Percentiles rank a stretch among this genome's conserved stretches.
Evolutionary conservation across 2,797 vertebrate species (phyloP).

Genomic region (Malurus splendens): DNA sequence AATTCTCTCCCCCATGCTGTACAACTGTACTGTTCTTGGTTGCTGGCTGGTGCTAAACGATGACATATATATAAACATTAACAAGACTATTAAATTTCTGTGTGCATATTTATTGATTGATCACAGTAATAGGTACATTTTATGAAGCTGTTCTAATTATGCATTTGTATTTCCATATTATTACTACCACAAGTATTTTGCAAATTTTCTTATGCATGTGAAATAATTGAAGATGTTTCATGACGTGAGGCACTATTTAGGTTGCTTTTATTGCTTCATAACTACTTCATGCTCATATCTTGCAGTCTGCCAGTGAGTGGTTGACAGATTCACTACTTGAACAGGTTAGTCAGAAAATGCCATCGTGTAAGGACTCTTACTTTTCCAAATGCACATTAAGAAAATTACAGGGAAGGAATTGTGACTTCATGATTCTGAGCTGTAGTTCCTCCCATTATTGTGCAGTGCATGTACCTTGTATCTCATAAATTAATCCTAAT

Average conservation of each 20-base stretch:
- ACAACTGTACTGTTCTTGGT: background rate
- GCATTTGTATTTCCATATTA: background rate
- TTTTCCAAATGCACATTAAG: background rate
- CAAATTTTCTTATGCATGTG: background rate
- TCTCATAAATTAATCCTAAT: background rate
- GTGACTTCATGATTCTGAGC: background rate
- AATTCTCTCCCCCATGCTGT: background rate
- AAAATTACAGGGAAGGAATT: background rate
- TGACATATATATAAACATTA: background rate
- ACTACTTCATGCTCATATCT: background rate
- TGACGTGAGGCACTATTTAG: background rate
- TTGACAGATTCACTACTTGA: background rate
- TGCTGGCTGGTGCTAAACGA: background rate
- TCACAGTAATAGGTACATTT: background rate
- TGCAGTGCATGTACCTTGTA: background rate
- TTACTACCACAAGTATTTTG: background rate
- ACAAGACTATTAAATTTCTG: background rate
- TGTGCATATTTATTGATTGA: background rate
- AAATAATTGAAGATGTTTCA: background rate
- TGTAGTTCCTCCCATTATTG: background rate
- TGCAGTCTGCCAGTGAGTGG: background rate
- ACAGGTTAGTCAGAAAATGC: background rate
- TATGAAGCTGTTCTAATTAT: background rate
- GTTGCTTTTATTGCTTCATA: background rate
- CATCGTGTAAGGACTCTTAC: background rate